Conservation (phyloP, 2,113 vertebrate species). For the Zapus hudsonius region DNA sequence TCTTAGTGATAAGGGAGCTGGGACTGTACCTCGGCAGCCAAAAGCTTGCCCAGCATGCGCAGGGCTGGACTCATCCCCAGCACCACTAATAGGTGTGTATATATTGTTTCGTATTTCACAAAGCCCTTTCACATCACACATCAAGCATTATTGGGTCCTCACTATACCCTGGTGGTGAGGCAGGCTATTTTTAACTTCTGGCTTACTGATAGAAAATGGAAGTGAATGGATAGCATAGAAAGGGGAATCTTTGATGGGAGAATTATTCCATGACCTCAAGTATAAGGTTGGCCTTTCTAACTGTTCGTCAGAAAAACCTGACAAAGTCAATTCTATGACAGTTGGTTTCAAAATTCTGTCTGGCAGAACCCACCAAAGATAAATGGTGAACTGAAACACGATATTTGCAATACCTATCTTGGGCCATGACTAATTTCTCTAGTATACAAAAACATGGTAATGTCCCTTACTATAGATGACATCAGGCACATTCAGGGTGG, state of each 20-base stretch:
- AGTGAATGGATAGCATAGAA: neutral
- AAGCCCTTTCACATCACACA: neutral
- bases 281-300: neutral
- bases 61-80: no score
- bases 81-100: neutral
- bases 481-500: no score
- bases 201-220: constrained; percentile 26
- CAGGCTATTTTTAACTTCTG: neutral
- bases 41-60: neutral
- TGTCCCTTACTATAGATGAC: neutral
- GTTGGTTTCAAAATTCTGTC: constrained; percentile 14
- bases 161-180: neutral
- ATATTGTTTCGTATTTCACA: neutral
- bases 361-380: constrained; percentile 30
- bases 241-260: neutral
- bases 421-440: neutral
- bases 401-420: neutral
- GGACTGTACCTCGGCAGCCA: no score
- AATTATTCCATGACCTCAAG: constrained; percentile 35
- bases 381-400: constrained; percentile 10
- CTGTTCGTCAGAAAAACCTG: neutral
- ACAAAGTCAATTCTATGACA: neutral
- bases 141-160: neutral
- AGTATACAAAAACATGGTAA: neutral
- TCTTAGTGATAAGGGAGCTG: neutral